Base-by-base conservation (phyloP, 2,113 vertebrate genomes). In the Heptranchias perlo region DNA sequence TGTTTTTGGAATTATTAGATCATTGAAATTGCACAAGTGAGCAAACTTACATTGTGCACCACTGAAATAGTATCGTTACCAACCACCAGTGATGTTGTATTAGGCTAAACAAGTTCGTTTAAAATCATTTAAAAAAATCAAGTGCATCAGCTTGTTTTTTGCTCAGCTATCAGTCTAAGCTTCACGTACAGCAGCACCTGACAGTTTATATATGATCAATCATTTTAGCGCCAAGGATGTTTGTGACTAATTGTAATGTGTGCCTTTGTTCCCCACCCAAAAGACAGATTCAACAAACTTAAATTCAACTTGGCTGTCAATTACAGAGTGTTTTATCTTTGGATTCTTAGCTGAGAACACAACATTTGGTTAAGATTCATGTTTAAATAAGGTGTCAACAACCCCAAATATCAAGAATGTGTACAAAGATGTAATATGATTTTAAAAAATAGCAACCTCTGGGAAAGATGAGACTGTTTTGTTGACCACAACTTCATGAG, bases 401-500 rank as follows among this genome's bases (percentile, higher is more conserved):
- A 93, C 61, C 39, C n/a, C 58, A 61, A 61, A 61, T 39, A 92
- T 92, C 58, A 39, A 82, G 44, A 44, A 21, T 62, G 14, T 93
- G 18, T 10, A 93, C 14, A 93, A 93, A 64, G n/a, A n/a, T n/a
- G n/a, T n/a, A n/a, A n/a, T n/a, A n/a, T 44, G 58, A 92, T 62
- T 67, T 52, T 61, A 62, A 62, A 39, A 61, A 94, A 52, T 96
- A 96, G 97, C 89, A 98, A 98, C 98, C 97, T 98, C 98, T 96
- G 97, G 44, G 96, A 97, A 97, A 35, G 97, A 97, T 95, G 97
- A 97, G 67, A 97, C 96, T 97, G 96, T 98, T 98, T 98, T 98
- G 98, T 98, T 98, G 97, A 97, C 97, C 97, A 97, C 97, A 97
- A 98, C 97, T 97, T 98, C 98, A 97, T 96, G 97, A 97, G 97